phyloP scores from a whole-genome alignment of 35 echinoderm and acorn worm genomes.

The Chiridota heheva region DNA sequence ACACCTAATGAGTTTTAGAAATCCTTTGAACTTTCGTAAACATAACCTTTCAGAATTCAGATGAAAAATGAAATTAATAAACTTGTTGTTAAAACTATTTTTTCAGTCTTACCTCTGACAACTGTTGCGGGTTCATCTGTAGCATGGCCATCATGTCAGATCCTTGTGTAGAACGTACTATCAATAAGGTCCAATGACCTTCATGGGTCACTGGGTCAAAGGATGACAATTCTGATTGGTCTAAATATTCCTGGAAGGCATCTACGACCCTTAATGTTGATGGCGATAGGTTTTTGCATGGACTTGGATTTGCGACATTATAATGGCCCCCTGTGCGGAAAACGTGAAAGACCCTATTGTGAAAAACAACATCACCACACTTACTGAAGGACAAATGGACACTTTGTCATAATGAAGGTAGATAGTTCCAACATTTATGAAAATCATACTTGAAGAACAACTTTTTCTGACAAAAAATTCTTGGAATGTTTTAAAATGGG shows the following conservation, averaged over 20 bases:
- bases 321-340: slow-evolving; percentile 61
- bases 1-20: no score
- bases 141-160: slow-evolving; percentile 68
- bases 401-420: no score
- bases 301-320: slow-evolving; percentile 60
- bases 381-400: no score
- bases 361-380: not conserved
- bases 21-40: not conserved
- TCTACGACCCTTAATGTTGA: slow-evolving; percentile 62
- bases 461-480: no score
- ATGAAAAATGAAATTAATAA: not conserved
- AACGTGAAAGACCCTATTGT: not conserved
- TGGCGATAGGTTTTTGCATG: slow-evolving; percentile 50
- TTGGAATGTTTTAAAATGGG: no score
- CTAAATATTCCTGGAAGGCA: slow-evolving; percentile 69
- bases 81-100: not conserved
- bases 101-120: slow-evolving; percentile 51
- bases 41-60: not conserved
- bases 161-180: slow-evolving; percentile 63
- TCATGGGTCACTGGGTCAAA: slow-evolving; percentile 67
- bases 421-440: no score
- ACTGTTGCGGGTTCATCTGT: slow-evolving; percentile 57
- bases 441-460: no score
- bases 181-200: slow-evolving; percentile 78
- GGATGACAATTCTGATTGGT: slow-evolving; percentile 44